phyloP scores from a whole-genome alignment of 2,888 invertebrate species.

The Acleris emargana region DNA sequence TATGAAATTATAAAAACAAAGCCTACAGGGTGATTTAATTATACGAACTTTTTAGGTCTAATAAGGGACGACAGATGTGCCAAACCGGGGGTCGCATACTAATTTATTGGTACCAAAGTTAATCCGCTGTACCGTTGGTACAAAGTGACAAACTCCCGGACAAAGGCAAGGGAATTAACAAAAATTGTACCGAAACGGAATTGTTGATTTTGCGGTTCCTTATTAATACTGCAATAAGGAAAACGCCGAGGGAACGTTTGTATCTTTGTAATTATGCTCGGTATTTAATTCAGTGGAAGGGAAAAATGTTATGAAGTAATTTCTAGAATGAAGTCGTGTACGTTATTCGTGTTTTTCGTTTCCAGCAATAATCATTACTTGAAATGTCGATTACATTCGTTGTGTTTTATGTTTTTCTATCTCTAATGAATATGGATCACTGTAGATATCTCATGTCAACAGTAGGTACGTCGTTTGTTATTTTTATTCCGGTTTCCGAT shows the following conservation, averaged over 20 bases:
- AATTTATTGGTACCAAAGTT: slow-evolving; percentile 21
- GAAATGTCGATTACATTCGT: too few species aligned
- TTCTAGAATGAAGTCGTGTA: neutral
- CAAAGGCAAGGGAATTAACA: slow-evolving; percentile 6
- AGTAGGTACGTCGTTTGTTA: too few species aligned
- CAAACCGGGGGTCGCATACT: slow-evolving; percentile 64
- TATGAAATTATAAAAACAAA: slow-evolving; percentile 13
- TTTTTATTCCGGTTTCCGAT: too few species aligned
- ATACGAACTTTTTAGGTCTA: slow-evolving; percentile 40
- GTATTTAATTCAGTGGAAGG: too few species aligned
- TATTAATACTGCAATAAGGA: slow-evolving; percentile 10
- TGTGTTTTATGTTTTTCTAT: too few species aligned
- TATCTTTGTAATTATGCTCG: neutral
- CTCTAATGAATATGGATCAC: too few species aligned
- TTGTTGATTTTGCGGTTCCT: slow-evolving; percentile 3
- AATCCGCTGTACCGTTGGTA: slow-evolving; percentile 13
- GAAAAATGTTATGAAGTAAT: slow-evolving; percentile 1
- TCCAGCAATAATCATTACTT: too few species aligned
- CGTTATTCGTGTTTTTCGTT: too few species aligned
- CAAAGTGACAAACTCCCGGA: slow-evolving; percentile 14
- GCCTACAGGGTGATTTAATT: slow-evolving; percentile 11
- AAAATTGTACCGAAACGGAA: slow-evolving; percentile 5
- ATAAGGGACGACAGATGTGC: slow-evolving; percentile 61
- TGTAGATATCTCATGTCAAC: too few species aligned
- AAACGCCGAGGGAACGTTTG: neutral